Base-by-base conservation (phyloP, 2,888 invertebrate genomes). In the Thalpophila matura region DNA sequence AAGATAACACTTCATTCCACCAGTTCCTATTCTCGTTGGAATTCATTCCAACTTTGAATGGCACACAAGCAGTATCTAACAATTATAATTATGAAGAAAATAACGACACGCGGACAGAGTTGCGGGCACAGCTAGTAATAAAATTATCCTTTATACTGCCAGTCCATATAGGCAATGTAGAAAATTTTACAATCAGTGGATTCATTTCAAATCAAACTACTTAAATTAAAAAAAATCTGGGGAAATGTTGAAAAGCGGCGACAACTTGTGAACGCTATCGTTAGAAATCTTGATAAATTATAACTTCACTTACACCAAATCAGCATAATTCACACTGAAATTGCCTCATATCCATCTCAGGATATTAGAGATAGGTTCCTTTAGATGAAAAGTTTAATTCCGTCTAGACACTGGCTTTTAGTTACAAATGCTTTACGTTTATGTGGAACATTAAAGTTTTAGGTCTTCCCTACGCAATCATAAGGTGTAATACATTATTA, bases 201-300 rank as follows among this genome's bases (percentile, higher is more conserved):
- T 9, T 16, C 3, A 2, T n/a, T 40, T 3, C 4, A 26, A 16
- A 64, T 53, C 26, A 31, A 31, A 26, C 0, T 38, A 16, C 33
- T 4, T 24, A 24, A 12, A 26, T 60, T 7, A 24, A 7, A 35
- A 69, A 69, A 43, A 9, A 6, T 7, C 6, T 1, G 16, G 7
- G 14, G 14, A 12, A 24, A 20, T 6, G 14, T 3, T 31, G 22
- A 38, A 22, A 18, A 60, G 10, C 35, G n/a, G 1, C 7, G 0
- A 9, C 6, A 3, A 47, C 49, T 40, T 40, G 26, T 16, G 18
- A 42, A 16, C 35, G 20, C 10, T 26, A 26, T 58, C 27, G 5
- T 18, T 9, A 18, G 63, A 26, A 29, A 64, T 55, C 29, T 33
- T 10, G n/a, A 7, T 14, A 45, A 58, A 57, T 73, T 69, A 73